Percentiles rank a stretch among this genome's conserved stretches.
Conservation (phyloP, 2,113 vertebrate species). For the Plestiodon gilberti region DNA sequence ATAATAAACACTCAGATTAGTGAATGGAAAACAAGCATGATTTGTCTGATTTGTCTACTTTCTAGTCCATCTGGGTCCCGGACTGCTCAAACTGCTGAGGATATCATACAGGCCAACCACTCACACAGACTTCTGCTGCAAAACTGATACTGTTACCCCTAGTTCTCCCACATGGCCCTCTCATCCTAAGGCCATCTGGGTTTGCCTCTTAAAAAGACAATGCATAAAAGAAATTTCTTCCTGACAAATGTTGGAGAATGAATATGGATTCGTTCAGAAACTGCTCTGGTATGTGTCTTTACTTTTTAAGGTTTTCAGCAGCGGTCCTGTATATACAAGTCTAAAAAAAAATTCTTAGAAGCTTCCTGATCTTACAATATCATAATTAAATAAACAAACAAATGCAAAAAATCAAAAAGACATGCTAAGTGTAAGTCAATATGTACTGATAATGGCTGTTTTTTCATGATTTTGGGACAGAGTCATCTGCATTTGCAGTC, state of each 20-base stretch:
- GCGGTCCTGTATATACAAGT: background rate
- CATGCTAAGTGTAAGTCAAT: background rate
- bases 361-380: background rate
- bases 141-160: no score
- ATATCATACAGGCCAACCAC: no score
- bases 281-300: background rate
- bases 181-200: no score
- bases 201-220: no score
- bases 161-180: no score
- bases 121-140: background rate
- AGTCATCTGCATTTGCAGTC: background rate
- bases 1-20: no score
- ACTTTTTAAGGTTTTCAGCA: background rate
- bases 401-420: background rate
- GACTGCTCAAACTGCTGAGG: no score
- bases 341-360: background rate
- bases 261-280: slow-evolving; percentile 3
- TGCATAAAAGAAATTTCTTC: no score
- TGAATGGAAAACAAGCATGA: no score
- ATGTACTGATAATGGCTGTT: background rate
- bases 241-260: background rate
- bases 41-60: no score
- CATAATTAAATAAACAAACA: background rate
- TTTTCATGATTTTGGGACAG: background rate
- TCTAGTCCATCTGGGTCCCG: no score